Evolutionary conservation across 2,797 vertebrate species (phyloP).

Genomic region (Eulemur coronatus): DNA sequence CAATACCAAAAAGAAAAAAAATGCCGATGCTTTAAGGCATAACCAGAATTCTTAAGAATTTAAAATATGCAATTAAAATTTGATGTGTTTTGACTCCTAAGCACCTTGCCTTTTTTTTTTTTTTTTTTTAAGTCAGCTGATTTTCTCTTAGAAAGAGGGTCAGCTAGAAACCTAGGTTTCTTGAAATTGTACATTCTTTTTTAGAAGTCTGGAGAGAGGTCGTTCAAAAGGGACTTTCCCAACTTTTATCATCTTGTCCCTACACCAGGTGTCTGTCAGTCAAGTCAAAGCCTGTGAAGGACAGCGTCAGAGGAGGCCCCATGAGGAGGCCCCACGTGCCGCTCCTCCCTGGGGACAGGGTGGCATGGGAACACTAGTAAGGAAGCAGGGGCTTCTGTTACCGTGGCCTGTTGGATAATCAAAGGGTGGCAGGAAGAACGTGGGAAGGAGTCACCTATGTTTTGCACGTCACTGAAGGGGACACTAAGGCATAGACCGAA

Average conservation of each 20-base stretch:
- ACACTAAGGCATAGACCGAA: background rate
- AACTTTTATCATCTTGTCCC: background rate
- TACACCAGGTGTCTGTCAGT: background rate
- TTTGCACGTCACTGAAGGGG: background rate
- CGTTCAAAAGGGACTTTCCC: background rate
- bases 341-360: background rate
- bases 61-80: slow-evolving; percentile 86
- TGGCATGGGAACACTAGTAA: background rate
- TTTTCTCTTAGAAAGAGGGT: slow-evolving; percentile 61
- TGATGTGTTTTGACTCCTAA: slow-evolving; percentile 81
- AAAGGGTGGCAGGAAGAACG: rapidly evolving
- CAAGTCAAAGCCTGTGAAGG: background rate
- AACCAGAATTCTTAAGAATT: slow-evolving; percentile 78
- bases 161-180: slow-evolving; percentile 7
- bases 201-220: slow-evolving; percentile 32
- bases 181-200: background rate
- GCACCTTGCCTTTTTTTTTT: slow-evolving; percentile 77
- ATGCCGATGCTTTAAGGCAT: slow-evolving; percentile 74
- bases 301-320: background rate
- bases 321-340: background rate
- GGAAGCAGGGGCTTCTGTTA: too few species aligned
- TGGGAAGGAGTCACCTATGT: rapidly evolving
- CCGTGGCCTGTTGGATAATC: background rate
- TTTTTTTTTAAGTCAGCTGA: slow-evolving; percentile 17
- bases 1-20: slow-evolving; percentile 75